These are phyloP conservation scores for Sinocyclocheilus rhinocerous DNA, from an alignment of 2,113 vertebrate genomes.

Conservation along the genomic window DNA sequence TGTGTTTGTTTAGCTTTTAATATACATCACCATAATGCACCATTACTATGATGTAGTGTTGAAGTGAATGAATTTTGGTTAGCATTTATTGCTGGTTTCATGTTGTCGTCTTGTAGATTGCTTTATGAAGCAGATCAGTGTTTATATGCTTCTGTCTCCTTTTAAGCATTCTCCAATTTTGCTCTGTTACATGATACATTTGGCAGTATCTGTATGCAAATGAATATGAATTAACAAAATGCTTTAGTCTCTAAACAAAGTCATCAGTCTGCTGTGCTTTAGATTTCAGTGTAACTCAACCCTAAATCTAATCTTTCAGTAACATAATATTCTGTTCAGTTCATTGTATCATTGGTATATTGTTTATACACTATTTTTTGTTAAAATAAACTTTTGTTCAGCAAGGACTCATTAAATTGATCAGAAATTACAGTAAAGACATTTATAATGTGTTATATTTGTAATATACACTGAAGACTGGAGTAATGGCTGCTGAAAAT, in stretches of 20 bases:
- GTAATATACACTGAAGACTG: background rate
- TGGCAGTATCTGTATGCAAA: conserved; percentile 27
- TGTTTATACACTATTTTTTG: background rate
- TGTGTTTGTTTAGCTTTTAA: background rate
- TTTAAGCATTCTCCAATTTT: too few relatives aligned
- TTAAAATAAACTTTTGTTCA: background rate
- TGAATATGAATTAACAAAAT: conserved; percentile 14
- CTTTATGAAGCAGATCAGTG: background rate
- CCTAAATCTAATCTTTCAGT: conserved; percentile 6
- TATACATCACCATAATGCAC: background rate
- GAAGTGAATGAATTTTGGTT: background rate
- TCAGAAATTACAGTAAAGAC: background rate
- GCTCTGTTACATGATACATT: too few relatives aligned
- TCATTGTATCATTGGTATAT: background rate
- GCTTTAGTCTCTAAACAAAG: conserved; percentile 7
- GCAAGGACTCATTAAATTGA: background rate
- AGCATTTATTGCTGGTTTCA: background rate
- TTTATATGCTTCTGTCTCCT: background rate
- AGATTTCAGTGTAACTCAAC: conserved; percentile 35
- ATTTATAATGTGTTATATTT: background rate
- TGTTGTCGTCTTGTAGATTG: background rate
- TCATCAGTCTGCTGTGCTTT: background rate
- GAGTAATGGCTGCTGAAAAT: background rate
- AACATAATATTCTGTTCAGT: background rate
- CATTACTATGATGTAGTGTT: background rate